Evolutionary conservation across 1,140 invertebrate species (phyloP), one percentile per base, ranked within the genome.

Genomic region (Mylabris phalerata): DNA sequence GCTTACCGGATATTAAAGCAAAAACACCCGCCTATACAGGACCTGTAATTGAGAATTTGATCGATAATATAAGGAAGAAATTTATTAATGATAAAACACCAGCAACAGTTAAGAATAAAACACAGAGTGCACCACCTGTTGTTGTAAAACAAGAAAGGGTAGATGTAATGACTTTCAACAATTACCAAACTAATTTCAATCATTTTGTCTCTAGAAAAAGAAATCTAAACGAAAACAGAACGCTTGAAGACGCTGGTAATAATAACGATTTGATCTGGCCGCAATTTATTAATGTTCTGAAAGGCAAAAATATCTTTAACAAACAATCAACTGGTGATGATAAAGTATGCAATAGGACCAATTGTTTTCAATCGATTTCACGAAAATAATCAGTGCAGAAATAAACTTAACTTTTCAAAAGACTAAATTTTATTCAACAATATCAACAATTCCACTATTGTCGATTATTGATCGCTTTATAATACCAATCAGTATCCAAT

Each of bases 401-500:
- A 32, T 7, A 32, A 32, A 32, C 7, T 32, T 32, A 32, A 5
- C 7, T 32, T 3, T 32, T 5, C 2, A 32, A 5, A 32, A 32
- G 4, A 32, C 7, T 7, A 32, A 32, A 32, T 19, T 19, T 19
- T 19, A 32, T 32, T 7, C 4, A 32, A 32, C 32, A 32, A 32
- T 3, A 32, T 5, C 32, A 32, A 32, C 4, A 32, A 32, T 32
- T 7, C 7, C 32, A 32, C 32, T 4, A 32, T 32, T 32, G 32
- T 32, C 7, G 32, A 32, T 7, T 32, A 4, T 32, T 32, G 4
- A 32, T 5, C 7, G 32, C 7, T 7, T 32, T 7, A 32, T 32
- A 32, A 32, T 80, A 83, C 87, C 87, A 90, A 38, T 78, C 63
- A 45, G 74, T 74, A 69, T 90, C 80, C 59, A 90, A 72, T 49